phyloP scores from a whole-genome alignment of 2,888 invertebrate genomes.

The Limnephilus marmoratus region DNA sequence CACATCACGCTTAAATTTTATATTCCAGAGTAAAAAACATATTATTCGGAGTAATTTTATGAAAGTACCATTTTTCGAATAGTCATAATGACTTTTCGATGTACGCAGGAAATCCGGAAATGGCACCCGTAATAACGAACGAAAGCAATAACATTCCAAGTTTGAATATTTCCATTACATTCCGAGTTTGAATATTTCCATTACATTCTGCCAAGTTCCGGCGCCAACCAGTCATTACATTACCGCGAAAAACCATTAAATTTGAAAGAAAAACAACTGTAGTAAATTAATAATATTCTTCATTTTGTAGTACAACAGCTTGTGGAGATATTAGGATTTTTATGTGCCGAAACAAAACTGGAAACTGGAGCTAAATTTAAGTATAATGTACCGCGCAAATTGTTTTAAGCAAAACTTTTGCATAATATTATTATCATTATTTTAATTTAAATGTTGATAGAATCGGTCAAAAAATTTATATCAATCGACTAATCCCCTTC shows the following conservation, averaged over 20 bases:
- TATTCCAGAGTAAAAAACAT: background rate
- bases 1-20: background rate
- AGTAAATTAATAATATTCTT: background rate
- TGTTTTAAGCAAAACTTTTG: background rate
- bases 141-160: conserved; percentile 31
- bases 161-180: conserved; percentile 47
- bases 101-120: conserved; percentile 14
- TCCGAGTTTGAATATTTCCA: background rate
- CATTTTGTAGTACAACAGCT: background rate
- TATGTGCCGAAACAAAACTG: background rate
- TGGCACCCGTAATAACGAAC: conserved; percentile 31
- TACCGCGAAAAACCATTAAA: conserved; percentile 2
- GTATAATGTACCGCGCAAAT: background rate
- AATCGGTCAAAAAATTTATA: background rate
- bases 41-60: background rate
- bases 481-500: background rate
- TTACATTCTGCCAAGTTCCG: background rate
- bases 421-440: background rate
- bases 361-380: background rate
- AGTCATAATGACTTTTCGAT: conserved; percentile 27
- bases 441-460: background rate
- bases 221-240: background rate
- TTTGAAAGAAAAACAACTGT: conserved; percentile 2
- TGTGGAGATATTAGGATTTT: background rate
- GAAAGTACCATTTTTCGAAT: background rate